Evolutionary conservation across 2,797 vertebrate species (phyloP).

Genomic region (Gallinago solitaria): DNA sequence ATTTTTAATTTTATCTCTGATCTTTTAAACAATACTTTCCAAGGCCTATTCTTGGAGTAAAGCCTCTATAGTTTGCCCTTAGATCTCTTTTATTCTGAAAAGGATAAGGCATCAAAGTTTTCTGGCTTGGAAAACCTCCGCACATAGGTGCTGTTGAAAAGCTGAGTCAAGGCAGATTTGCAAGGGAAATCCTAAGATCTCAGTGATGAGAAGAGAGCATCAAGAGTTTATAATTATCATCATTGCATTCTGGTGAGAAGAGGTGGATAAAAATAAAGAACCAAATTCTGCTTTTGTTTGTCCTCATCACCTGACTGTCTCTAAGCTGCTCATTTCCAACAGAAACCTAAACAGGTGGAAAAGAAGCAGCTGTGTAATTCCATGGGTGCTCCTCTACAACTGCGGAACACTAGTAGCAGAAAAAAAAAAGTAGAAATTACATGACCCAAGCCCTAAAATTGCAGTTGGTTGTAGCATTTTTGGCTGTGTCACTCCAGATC

Average conservation of each 20-base stretch:
- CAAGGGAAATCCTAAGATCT: not conserved
- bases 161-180: not conserved
- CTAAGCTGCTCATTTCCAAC: not conserved
- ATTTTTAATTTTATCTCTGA: not conserved
- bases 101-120: not conserved
- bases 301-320: not conserved
- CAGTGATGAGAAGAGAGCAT: not conserved
- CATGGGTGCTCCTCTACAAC: not conserved
- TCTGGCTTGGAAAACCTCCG: not conserved
- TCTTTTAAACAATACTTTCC: not conserved
- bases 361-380: not conserved
- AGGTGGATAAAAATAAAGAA: not conserved
- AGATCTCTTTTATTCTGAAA: not conserved
- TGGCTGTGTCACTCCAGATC: not conserved
- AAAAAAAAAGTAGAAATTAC: accelerated
- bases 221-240: not conserved
- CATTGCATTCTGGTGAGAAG: not conserved
- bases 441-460: not conserved
- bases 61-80: not conserved
- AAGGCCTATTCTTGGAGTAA: not conserved
- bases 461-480: not conserved
- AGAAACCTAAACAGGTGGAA: not conserved
- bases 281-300: not conserved
- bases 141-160: not conserved
- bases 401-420: not conserved